phyloP scores from a whole-genome alignment of 1,140 invertebrate genomes.

The Trachymyrmex cornetzi region DNA sequence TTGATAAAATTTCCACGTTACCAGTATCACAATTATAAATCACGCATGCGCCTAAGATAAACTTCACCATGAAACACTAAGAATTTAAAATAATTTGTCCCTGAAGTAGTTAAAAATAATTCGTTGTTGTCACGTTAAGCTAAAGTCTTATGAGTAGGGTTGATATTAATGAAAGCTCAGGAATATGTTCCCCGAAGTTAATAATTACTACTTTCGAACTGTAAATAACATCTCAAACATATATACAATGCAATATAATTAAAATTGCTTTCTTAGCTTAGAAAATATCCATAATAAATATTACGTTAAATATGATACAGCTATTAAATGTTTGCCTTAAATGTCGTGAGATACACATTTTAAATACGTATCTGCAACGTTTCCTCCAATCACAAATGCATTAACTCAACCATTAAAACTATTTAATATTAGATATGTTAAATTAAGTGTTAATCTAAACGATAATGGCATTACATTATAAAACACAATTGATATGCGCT shows the following conservation, averaged over 20 bases:
- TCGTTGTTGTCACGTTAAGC: not conserved
- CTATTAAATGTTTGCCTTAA: not conserved
- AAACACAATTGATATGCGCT: not conserved
- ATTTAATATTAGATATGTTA: not conserved
- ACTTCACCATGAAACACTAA: conserved; percentile 21
- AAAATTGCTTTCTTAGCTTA: not conserved
- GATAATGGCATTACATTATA: not conserved
- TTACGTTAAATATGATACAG: not conserved
- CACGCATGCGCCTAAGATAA: conserved; percentile 8
- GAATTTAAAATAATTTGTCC: conserved; percentile 30
- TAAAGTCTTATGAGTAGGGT: not conserved
- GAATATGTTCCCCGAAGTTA: not conserved
- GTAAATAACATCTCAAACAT: not conserved
- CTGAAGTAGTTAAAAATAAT: conserved; percentile 55
- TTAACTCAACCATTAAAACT: not conserved
- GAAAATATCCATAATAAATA: not conserved
- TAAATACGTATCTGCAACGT: not conserved
- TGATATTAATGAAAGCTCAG: conserved; percentile 18
- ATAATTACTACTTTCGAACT: not conserved
- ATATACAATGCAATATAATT: not conserved
- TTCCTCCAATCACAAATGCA: not conserved
- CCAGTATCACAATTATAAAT: conserved; percentile 2
- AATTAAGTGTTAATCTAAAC: conserved; percentile 8
- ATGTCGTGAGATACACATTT: not conserved
- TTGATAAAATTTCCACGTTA: not conserved